Evolutionary conservation across 2,113 vertebrate genomes (phyloP), one percentile per base, ranked within the genome.

Genomic region (Monarcha castaneiventris): DNA sequence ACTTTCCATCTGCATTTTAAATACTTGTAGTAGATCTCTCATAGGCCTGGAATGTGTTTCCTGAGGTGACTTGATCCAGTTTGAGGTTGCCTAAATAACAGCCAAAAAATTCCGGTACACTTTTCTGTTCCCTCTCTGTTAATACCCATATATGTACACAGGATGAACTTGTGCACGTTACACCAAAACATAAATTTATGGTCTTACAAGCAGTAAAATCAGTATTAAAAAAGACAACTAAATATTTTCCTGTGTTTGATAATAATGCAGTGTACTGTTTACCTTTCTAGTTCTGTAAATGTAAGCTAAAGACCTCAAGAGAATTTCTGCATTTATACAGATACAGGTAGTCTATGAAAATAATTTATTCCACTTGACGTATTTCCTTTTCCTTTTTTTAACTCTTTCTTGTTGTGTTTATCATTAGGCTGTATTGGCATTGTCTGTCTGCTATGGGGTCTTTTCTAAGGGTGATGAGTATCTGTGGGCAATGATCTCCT

Each of bases 1-100:
- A 77, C 63, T 94, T 97, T 93, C 52, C 51, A 88, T 87, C 46
- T 89, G n/a, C 41, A 90, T 78, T 96, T 97, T 95, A 81, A 93
- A 90, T 89, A 85, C 37, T 82, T 92, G 73, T 11, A 58, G 51
- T 49, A 94, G 88, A 54, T 90, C 41, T 63, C 68, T 89, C 75
- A 84, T 39, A 83, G 32, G 23, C 33, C 83, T 91, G 43, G 80
- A 94, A 92, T 90, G 35, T 93, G 73, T 94, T 94, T 94, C 41
- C 77, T 91, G 73, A 94, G 48, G 69, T 94, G 59, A 77, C 8
- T 95, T 84, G n/a, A 71, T 94, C 56, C 79, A 93, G 54, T 61
- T 56, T 58, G 62, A 91, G 59, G 56, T 71, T 96, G 78, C 80
- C 4, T 25, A 81, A 84, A 55, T 33, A 64, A 39, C 22, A 64